phyloP scores from a whole-genome alignment of 2,888 invertebrate genomes.

The Microdon myrmicae region DNA sequence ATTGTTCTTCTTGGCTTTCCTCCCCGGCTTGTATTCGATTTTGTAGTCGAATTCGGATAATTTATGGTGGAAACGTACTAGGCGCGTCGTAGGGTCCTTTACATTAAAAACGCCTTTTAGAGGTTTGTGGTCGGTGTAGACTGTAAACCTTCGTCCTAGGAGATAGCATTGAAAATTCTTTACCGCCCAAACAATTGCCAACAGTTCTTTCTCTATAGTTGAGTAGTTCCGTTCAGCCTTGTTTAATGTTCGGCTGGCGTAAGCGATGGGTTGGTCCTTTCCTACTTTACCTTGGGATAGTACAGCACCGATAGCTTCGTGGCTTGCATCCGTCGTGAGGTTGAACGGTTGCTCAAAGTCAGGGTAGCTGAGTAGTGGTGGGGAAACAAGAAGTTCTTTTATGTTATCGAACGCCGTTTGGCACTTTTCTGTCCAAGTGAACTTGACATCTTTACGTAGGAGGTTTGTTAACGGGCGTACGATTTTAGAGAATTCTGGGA shows the following conservation, averaged over 20 bases:
- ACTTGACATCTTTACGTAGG: conserved; percentile 24
- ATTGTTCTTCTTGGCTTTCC: no score
- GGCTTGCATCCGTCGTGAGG: conserved; percentile 57
- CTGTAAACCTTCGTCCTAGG: no score
- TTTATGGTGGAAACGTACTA: no score
- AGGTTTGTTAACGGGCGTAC: conserved; percentile 46
- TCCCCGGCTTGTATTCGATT: no score
- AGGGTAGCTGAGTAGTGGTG: conserved; percentile 60
- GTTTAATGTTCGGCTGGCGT: conserved; percentile 54
- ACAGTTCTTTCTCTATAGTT: conserved; percentile 55
- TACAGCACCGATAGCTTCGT: conserved; percentile 54
- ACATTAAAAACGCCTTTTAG: no score
- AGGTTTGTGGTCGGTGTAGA: no score
- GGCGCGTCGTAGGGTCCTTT: no score
- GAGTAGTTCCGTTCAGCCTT: conserved; percentile 53
- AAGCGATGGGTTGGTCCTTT: conserved; percentile 54
- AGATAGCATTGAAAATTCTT: no score
- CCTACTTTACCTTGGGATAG: conserved; percentile 51
- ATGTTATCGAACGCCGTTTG: conserved; percentile 20
- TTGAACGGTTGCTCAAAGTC: conserved; percentile 51
- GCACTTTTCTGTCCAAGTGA: conserved; percentile 4
- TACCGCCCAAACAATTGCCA: conserved; percentile 56
- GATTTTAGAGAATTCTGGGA: conserved; percentile 23
- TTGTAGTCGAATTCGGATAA: no score
- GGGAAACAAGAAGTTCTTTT: conserved; percentile 16